These are phyloP conservation scores for Echiichthys vipera DNA, from an alignment of 2,797 vertebrate species.

Conservation along the genomic window DNA sequence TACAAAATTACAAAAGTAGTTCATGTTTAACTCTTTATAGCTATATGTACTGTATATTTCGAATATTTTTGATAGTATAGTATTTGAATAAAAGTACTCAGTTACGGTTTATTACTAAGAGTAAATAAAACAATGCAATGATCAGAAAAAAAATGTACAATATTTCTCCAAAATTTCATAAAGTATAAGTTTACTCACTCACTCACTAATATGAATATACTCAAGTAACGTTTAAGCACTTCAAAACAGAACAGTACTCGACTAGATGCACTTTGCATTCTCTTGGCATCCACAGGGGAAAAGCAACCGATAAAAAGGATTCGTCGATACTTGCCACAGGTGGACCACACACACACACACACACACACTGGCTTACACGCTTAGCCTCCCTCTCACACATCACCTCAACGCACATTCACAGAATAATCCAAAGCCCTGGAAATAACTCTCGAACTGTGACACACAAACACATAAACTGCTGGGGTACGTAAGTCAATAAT, in stretches of 20 bases:
- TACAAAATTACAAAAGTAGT: neutral
- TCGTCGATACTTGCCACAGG: constrained; percentile 56
- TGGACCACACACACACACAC: constrained; percentile 1
- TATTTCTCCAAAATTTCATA: neutral
- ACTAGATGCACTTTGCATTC: constrained; percentile 25
- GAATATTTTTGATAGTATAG: neutral
- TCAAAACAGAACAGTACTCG: neutral
- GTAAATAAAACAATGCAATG: neutral
- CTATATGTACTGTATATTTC: neutral
- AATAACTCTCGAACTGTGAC: constrained; percentile 48
- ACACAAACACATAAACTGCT: constrained; percentile 50
- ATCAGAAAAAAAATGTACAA: neutral
- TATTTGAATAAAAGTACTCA: neutral
- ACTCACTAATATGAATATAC: too few relatives aligned
- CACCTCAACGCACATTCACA: constrained; percentile 38
- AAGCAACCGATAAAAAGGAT: constrained; percentile 52
- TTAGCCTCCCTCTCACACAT: constrained; percentile 26
- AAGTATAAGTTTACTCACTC: neutral
- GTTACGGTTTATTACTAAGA: too few relatives aligned
- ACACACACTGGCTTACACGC: constrained; percentile 16
- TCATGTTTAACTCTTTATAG: neutral
- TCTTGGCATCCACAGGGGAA: neutral
- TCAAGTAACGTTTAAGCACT: neutral
- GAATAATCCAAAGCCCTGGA: constrained; percentile 58
- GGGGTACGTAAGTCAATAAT: constrained; percentile 61